Evolutionary conservation across 2,113 vertebrate genomes (phyloP), one percentile per base, ranked within the genome.

Genomic region (Rhizomys pruinosus): DNA sequence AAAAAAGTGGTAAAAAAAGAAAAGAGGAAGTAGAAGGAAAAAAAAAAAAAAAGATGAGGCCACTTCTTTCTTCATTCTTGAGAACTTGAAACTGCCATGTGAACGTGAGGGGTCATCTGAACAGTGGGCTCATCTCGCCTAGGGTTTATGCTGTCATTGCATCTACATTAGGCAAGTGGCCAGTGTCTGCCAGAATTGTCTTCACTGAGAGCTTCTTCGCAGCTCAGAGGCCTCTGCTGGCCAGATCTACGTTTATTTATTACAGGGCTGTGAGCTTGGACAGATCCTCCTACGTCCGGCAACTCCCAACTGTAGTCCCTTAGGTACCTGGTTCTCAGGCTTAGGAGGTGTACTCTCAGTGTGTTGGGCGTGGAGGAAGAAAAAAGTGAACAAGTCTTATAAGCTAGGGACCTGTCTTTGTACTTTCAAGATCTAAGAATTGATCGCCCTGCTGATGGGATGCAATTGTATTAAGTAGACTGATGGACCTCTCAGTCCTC

Each of bases 41-140:
- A 22, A 2, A n/a, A n/a, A n/a, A n/a, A n/a, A n/a, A 1, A 39
- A 13, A 1, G 59, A 19, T 29, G 27, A 44, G 5, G 39, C 37
- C 1, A 16, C 25, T 12, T 42, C 79, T 42, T 42, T 64, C 79
- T 64, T 3, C 1, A 23, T 81, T 59, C 79, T 32, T 64, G 59
- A 59, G 59, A 25, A 19, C 59, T 81, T 1, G 11, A 61, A 20
- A n/a, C 77, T 9, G 55, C n/a, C n/a, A 61, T 8, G 15, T 27
- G 57, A n/a, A 5, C 19, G 7, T 23, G 3, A 25, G 13, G n/a
- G 57, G 3, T 27, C 20, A 61, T n/a, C 12, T 32, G 17, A 52
- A 7, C 15, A 29, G 44, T 34, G 44, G 44, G 44, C 16, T 52
- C 7, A 0, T 34, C 17, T 11, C 12, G 20, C 39, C 61, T 13